Evolutionary conservation across 1,140 invertebrate genomes (phyloP), one percentile per base, ranked within the genome.

Genomic region (Ceratosolen solmsi): DNA sequence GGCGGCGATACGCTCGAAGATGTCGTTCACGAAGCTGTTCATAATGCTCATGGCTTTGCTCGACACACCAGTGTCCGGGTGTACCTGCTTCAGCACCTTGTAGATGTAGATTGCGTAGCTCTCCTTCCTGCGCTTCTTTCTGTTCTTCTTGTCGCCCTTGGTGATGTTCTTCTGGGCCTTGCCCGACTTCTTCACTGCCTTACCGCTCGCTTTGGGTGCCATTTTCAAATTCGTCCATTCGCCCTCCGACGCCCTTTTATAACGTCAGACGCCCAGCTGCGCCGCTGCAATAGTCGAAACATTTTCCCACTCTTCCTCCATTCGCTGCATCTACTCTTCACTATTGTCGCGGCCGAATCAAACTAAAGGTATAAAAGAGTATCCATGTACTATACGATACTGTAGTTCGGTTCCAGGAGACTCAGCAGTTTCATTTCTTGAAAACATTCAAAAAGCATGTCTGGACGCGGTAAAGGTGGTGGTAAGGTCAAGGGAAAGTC

Each of bases 91-190:
- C 30, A 36, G 30, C 15, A 20, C 60, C 15, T 36, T 36, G 30
- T 65, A 33, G 13, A 36, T 65, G 60, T 95, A 96, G 80, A 95
- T 94, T 0, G 93, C 93, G 91, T 95, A 96, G 80, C 92, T 94
- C 86, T 95, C 93, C 91, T 94, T 94, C 91, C 93, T 93, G 89
- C 92, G 93, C 89, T 90, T 88, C 82, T 91, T 92, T 71, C 92
- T 93, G 92, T 86, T 93, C 82, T 93, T 94, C 88, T 91, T 92
- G 73, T 93, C 91, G 25, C 85, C 87, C 70, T 92, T 92, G 17
- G 89, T 90, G 65, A 93, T 93, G 79, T 92, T 93, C 86, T 93
- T 93, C 56, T 27, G 56, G 30, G 30, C 60, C 2, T 65, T 65
- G 30, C 30, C 60, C 2, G 30, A 33, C 60, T 93, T 93, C 83